phyloP scores from a whole-genome alignment of 2,888 invertebrate species.

The Serripes groenlandicus region DNA sequence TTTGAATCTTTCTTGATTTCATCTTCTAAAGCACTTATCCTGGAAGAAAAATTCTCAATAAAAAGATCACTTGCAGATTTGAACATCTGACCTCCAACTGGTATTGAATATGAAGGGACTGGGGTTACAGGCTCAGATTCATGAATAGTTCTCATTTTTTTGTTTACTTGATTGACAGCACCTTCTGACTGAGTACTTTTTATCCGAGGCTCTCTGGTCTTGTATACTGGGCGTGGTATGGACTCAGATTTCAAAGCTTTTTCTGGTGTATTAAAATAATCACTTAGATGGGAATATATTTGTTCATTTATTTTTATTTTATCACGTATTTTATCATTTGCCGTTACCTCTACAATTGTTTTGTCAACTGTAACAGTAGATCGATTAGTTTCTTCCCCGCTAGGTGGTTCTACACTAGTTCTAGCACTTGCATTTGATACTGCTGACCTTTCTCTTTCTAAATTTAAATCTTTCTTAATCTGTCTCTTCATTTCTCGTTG shows the following conservation, averaged over 20 bases:
- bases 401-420: constrained; percentile 27
- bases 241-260: constrained; percentile 20
- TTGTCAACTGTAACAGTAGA: background rate
- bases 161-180: constrained; percentile 48
- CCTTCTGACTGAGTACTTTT: constrained; percentile 67
- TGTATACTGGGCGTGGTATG: constrained; percentile 27
- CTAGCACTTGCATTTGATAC: constrained; percentile 35
- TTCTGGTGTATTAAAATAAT: constrained; percentile 15
- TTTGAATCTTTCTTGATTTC: constrained; percentile 74
- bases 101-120: constrained; percentile 59
- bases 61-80: constrained; percentile 78
- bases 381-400: constrained; percentile 43
- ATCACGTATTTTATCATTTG: background rate
- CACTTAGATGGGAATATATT: constrained; percentile 1
- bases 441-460: constrained; percentile 41
- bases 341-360: background rate
- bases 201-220: constrained; percentile 41
- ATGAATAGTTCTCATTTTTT: constrained; percentile 56
- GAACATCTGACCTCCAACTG: constrained; percentile 59
- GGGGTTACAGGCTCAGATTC: constrained; percentile 57
- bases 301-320: background rate
- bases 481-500: constrained; percentile 77
- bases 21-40: constrained; percentile 73
- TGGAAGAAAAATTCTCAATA: constrained; percentile 76
- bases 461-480: constrained; percentile 69